Evolutionary conservation across 1,140 invertebrate genomes (phyloP).

Genomic region (Daktulosphaira vitifoliae): DNA sequence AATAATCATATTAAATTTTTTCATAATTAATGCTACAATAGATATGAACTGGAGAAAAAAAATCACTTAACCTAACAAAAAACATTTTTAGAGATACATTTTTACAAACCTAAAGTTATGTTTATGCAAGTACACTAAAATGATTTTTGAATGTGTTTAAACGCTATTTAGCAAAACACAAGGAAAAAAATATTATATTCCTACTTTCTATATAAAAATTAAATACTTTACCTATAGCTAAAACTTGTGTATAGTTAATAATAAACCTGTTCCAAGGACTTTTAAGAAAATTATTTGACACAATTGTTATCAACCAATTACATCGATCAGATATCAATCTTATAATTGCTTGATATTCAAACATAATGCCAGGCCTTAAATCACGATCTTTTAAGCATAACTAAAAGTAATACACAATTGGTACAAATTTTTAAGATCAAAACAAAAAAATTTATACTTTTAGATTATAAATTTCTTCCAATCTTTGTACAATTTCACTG

Average conservation of each 20-base stretch:
- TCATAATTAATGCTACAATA: no score
- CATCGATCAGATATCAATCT: slow-evolving; percentile 64
- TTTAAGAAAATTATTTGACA: slow-evolving; percentile 60
- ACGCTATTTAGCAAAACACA: no score
- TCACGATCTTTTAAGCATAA: slow-evolving; percentile 60
- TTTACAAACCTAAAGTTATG: no score
- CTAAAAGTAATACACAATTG: slow-evolving; percentile 43
- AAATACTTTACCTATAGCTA: slow-evolving; percentile 55
- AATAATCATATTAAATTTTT: no score
- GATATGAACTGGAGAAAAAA: no score
- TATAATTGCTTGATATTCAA: slow-evolving; percentile 60
- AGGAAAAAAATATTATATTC: no score
- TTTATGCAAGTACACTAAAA: no score
- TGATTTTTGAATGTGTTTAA: no score
- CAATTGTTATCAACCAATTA: slow-evolving; percentile 58
- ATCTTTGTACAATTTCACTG: slow-evolving; percentile 50
- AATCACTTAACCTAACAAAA: no score
- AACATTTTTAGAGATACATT: no score
- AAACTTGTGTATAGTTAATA: slow-evolving; percentile 60
- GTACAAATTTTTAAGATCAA: slow-evolving; percentile 13
- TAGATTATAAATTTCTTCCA: slow-evolving; percentile 53
- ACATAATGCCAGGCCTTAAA: slow-evolving; percentile 52
- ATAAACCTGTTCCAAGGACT: slow-evolving; percentile 62
- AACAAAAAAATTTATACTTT: slow-evolving; percentile 46
- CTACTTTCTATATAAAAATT: neutral